Evolutionary conservation across 2,888 invertebrate genomes (phyloP).

Genomic region (Mayetiola destructor): DNA sequence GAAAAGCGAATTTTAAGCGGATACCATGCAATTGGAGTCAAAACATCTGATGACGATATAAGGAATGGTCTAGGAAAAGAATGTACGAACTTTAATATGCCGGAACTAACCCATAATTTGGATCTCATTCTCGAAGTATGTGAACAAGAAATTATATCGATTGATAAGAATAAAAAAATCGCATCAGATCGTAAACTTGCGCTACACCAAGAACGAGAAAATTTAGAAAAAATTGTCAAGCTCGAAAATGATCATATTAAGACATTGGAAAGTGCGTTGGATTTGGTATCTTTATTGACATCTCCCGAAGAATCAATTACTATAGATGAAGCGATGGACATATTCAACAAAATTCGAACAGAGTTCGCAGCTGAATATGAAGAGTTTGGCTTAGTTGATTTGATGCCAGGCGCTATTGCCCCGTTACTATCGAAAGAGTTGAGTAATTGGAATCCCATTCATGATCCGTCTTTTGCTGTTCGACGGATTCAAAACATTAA

Average conservation of each 20-base stretch:
- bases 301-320: conserved; percentile 31
- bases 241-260: conserved; percentile 59
- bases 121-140: conserved; percentile 52
- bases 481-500: conserved; percentile 24
- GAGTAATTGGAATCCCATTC: conserved; percentile 65
- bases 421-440: conserved; percentile 66
- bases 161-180: conserved; percentile 60
- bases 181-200: conserved; percentile 66
- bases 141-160: conserved; percentile 64
- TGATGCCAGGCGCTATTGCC: conserved; percentile 72
- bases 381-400: conserved; percentile 64
- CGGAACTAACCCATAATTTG: conserved; percentile 85
- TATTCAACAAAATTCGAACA: conserved; percentile 37
- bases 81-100: conserved; percentile 58
- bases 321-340: conserved; percentile 35
- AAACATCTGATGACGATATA: conserved; percentile 41
- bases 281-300: conserved; percentile 44
- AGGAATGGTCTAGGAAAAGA: conserved; percentile 49
- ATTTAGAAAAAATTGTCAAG: conserved; percentile 47
- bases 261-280: conserved; percentile 54
- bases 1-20: conserved; percentile 84
- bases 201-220: conserved; percentile 63
- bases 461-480: conserved; percentile 47
- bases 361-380: conserved; percentile 64
- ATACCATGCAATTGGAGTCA: conserved; percentile 71